Percentiles rank a stretch among this genome's conserved stretches.
Evolutionary conservation across 2,113 vertebrate genomes (phyloP).

Genomic region (Rallus limicola): DNA sequence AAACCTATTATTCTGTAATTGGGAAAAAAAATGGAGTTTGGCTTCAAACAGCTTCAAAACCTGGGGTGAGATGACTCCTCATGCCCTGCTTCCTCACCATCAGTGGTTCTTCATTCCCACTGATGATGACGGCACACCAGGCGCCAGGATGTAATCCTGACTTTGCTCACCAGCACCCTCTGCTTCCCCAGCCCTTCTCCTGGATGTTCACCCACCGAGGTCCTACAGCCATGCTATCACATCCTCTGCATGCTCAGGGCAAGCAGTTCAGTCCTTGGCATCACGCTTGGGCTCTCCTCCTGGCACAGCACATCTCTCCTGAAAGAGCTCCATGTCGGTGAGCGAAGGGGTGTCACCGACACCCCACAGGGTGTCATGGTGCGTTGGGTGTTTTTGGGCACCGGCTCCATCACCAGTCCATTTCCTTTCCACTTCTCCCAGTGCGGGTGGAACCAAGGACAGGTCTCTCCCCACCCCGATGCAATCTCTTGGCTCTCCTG

Average conservation of each 20-base stretch:
- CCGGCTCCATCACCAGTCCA: not conserved
- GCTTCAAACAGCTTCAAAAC: not conserved
- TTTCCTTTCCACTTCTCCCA: not conserved
- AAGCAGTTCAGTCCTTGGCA: not conserved
- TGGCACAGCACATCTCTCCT: not conserved
- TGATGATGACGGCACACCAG: fast-evolving
- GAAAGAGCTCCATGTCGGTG: fast-evolving
- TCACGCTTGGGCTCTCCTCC: not conserved
- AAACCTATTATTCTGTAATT: not conserved
- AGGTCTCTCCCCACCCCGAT: not conserved
- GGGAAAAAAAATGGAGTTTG: fast-evolving
- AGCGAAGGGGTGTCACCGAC: not conserved
- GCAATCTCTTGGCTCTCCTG: not conserved
- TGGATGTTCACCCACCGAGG: fast-evolving
- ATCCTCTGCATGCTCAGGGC: not conserved
- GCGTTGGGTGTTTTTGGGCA: not conserved
- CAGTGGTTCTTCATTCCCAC: not conserved
- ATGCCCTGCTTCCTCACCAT: fast-evolving
- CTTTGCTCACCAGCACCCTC: not conserved
- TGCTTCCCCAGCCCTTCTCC: not conserved
- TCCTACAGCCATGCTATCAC: fast-evolving
- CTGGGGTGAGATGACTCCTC: not conserved
- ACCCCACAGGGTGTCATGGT: not conserved
- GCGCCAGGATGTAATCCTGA: not conserved
- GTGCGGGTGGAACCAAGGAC: not conserved